Evolutionary conservation across 2,888 invertebrate species (phyloP).

Genomic region (Cephus pygmeus): DNA sequence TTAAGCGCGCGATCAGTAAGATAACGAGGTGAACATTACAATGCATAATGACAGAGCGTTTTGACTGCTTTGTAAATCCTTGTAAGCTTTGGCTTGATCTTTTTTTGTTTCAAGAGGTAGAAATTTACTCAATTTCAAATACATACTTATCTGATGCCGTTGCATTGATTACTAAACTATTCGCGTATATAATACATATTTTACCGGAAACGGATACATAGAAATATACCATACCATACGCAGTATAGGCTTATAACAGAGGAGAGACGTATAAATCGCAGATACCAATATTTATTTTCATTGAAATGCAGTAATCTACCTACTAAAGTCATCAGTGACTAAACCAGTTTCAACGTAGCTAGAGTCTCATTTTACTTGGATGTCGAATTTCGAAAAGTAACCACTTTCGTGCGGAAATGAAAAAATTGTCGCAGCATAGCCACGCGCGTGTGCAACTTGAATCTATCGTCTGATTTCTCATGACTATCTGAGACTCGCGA

Average conservation of each 20-base stretch:
- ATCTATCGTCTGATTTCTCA: background rate
- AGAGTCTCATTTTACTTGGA: background rate
- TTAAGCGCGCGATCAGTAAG: background rate
- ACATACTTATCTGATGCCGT: background rate
- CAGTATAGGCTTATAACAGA: background rate
- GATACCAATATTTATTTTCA: background rate
- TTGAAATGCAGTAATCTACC: background rate
- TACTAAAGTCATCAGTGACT: background rate
- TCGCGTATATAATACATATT: background rate
- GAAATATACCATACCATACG: background rate
- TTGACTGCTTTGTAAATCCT: slow-evolving; percentile 15
- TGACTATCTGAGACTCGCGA: background rate
- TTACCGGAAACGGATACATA: background rate
- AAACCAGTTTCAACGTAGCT: background rate
- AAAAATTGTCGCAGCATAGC: background rate
- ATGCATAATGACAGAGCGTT: background rate
- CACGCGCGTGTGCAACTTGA: background rate
- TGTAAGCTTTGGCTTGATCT: slow-evolving; percentile 38
- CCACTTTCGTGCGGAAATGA: background rate
- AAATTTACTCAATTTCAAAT: background rate
- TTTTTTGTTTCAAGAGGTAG: slow-evolving; percentile 39
- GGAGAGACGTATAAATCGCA: background rate
- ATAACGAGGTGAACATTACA: background rate
- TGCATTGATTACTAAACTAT: background rate
- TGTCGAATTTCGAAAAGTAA: background rate